A percentile compares a stretch with the other conserved stretches of the same genome.
Conservation (phyloP, 2,113 vertebrate species). For the Nannospalax galili region DNA sequence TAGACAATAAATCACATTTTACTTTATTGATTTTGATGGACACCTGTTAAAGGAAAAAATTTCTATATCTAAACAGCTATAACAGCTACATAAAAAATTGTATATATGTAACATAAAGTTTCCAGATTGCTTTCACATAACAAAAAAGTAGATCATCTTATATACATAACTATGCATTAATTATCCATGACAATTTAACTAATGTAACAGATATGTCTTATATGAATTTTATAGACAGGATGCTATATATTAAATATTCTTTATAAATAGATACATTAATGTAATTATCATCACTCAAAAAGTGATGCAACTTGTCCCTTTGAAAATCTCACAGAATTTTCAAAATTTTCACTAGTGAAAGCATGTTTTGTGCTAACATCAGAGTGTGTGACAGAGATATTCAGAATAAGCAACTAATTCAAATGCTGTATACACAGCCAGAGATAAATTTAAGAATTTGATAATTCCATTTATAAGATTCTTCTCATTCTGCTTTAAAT, state of each 20-base stretch:
- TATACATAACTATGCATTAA: not conserved
- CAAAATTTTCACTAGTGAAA: not conserved
- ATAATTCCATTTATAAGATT: not conserved
- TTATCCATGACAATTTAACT: conserved; percentile 13
- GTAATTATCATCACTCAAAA: not conserved
- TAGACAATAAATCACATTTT: not conserved
- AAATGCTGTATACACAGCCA: not conserved
- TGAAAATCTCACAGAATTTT: conserved; percentile 29
- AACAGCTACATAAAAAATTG: not conserved
- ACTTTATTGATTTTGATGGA: not conserved
- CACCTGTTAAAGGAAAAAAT: not conserved
- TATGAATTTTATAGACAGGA: not conserved
- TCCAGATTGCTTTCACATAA: not conserved
- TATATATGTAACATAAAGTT: not conserved
- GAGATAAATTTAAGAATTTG: not conserved
- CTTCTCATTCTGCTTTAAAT: conserved; percentile 37
- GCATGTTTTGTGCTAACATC: not conserved
- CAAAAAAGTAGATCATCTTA: not conserved
- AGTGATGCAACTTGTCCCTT: conserved; percentile 35
- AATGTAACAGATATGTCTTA: not conserved
- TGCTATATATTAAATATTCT: not conserved
- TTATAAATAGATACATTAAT: not conserved
- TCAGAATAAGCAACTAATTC: not conserved
- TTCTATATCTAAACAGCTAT: not conserved
- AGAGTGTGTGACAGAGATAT: not conserved